phyloP scores from a whole-genome alignment of 2,797 vertebrate genomes.

The Gallinago nigripennis region DNA sequence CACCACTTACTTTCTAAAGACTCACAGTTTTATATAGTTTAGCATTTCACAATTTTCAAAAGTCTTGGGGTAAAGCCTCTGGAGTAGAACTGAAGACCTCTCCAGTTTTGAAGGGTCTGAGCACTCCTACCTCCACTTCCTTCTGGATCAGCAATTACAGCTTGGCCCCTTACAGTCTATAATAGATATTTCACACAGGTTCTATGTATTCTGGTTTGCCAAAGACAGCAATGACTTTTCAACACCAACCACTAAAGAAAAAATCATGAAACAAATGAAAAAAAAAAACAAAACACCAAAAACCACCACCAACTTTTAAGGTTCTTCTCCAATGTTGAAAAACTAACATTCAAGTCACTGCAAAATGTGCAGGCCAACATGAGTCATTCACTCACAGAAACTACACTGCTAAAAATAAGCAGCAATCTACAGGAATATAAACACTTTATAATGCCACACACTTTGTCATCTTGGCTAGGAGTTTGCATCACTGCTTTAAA shows the following conservation, averaged over 20 bases:
- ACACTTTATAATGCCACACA: conserved; percentile 22
- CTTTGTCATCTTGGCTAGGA: conserved; percentile 30
- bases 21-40: not conserved
- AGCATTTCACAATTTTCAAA: not conserved
- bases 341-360: conserved; percentile 32
- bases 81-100: not conserved
- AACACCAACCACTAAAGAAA: not conserved
- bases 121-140: not conserved
- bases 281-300: not conserved
- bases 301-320: not conserved
- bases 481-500: conserved; percentile 16
- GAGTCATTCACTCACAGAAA: conserved; percentile 55
- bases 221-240: not conserved
- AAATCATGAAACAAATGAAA: not conserved
- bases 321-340: not conserved
- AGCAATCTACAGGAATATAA: conserved; percentile 34
- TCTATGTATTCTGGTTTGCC: not conserved
- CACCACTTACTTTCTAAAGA: not conserved
- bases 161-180: not conserved
- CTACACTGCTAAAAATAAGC: conserved; percentile 44
- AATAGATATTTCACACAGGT: not conserved
- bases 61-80: not conserved
- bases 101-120: not conserved
- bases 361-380: conserved; percentile 34
- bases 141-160: not conserved